These are phyloP conservation scores for Phataginus tricuspis DNA, from an alignment of 2,797 vertebrate genomes.

Conservation along the genomic window DNA sequence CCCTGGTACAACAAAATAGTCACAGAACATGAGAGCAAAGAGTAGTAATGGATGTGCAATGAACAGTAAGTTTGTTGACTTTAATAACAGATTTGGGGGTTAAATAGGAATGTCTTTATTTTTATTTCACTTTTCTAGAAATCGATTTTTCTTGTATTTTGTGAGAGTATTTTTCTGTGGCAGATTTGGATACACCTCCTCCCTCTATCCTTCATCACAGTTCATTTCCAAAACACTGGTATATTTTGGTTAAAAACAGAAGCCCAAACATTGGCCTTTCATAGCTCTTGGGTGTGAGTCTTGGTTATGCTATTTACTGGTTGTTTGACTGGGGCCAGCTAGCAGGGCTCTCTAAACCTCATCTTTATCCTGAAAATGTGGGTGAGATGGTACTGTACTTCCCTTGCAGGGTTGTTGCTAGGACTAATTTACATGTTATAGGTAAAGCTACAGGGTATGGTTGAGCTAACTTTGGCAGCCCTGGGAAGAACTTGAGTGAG, in stretches of 20 bases:
- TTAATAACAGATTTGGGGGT: neutral
- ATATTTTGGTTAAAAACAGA: constrained; percentile 19
- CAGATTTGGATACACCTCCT: neutral
- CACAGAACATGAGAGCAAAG: neutral
- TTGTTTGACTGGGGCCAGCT: neutral
- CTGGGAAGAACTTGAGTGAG: neutral
- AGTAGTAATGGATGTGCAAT: neutral
- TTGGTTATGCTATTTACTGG: neutral
- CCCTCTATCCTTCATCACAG: neutral
- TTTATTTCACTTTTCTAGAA: neutral
- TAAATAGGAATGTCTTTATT: constrained; percentile 6
- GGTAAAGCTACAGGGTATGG: neutral
- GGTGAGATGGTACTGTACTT: neutral
- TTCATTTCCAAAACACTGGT: neutral
- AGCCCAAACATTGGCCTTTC: neutral
- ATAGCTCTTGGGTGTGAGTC: neutral
- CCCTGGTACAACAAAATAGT: neutral
- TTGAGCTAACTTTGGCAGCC: neutral
- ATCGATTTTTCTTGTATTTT: constrained; percentile 20
- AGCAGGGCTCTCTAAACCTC: neutral
- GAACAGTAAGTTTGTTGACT: neutral
- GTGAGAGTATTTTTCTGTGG: neutral
- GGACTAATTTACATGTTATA: neutral
- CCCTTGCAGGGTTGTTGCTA: neutral
- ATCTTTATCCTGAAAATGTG: neutral